Percentiles rank a stretch among this genome's conserved stretches.
phyloP scores from a whole-genome alignment of 2,888 invertebrate species.

The Entomobrya proxima region DNA sequence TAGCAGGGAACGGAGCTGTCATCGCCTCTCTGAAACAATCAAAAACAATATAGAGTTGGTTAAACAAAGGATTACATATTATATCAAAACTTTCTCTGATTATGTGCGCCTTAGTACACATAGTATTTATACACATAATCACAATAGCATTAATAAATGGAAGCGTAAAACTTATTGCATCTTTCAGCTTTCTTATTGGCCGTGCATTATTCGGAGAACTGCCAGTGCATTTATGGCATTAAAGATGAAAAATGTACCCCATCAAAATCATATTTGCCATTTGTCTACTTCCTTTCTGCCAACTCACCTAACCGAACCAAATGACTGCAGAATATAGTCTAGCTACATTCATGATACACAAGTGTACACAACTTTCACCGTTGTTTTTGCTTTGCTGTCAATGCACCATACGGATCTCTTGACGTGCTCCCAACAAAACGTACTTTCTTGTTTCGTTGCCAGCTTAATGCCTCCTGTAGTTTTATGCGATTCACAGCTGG shows the following conservation, averaged over 20 bases:
- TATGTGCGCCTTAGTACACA: background rate
- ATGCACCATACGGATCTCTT: constrained; percentile 1
- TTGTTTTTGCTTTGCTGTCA: constrained; percentile 35
- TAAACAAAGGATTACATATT: background rate
- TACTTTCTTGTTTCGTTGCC: constrained; percentile 18
- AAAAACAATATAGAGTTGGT: constrained; percentile 37
- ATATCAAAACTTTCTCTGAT: too few relatives aligned
- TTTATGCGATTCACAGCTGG: constrained; percentile 43
- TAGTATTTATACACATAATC: too few relatives aligned
- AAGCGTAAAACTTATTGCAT: too few relatives aligned
- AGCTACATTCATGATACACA: constrained; percentile 16
- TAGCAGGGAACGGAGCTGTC: constrained; percentile 80
- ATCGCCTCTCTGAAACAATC: constrained; percentile 79
- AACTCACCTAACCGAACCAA: background rate
- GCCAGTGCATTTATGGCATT: too few relatives aligned
- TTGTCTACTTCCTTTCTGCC: constrained; percentile 28
- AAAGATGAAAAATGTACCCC: constrained; percentile 30
- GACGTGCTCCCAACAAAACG: background rate
- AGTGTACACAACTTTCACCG: constrained; percentile 3
- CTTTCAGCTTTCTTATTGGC: background rate
- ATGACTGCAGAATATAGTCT: background rate
- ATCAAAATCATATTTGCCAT: constrained; percentile 54
- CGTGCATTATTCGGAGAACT: background rate
- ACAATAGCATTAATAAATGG: too few relatives aligned
- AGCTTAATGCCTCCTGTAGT: constrained; percentile 37